Conservation (phyloP, 1,140 invertebrate genomes). For the Meloidogyne exigua region DNA sequence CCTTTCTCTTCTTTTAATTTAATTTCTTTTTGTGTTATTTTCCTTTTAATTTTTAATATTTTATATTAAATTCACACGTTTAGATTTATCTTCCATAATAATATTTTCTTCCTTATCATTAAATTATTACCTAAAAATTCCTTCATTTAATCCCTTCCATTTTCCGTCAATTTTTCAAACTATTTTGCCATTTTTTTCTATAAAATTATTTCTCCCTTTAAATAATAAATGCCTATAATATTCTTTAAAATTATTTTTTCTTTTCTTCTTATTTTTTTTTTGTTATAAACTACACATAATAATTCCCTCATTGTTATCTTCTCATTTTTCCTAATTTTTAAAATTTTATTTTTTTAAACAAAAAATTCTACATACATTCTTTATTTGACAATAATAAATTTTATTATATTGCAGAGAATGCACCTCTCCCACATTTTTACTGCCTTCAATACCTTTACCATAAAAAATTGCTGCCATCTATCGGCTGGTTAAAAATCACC, state of each 20-base stretch:
- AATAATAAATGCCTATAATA: background rate
- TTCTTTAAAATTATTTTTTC: background rate
- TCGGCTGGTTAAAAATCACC: background rate
- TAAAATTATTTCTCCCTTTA: background rate
- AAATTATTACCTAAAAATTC: background rate
- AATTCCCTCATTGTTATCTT: background rate
- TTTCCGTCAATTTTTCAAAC: background rate
- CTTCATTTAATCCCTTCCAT: background rate
- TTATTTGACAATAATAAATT: slow-evolving; percentile 5
- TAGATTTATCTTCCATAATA: background rate
- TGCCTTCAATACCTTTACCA: background rate
- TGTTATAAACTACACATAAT: too few species aligned
- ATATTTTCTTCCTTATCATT: background rate
- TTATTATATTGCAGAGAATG: background rate
- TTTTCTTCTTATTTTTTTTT: background rate
- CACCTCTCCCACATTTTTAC: background rate
- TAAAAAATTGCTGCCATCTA: slow-evolving; percentile 4
- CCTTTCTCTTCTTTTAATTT: background rate
- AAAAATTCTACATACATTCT: background rate
- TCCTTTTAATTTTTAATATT: background rate
- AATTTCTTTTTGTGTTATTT: background rate
- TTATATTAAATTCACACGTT: background rate
- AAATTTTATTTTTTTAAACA: background rate
- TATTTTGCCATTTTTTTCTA: background rate
- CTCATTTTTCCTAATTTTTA: background rate